Evolutionary conservation across 2,888 invertebrate genomes (phyloP).

Genomic region (Phortica okadai): DNA sequence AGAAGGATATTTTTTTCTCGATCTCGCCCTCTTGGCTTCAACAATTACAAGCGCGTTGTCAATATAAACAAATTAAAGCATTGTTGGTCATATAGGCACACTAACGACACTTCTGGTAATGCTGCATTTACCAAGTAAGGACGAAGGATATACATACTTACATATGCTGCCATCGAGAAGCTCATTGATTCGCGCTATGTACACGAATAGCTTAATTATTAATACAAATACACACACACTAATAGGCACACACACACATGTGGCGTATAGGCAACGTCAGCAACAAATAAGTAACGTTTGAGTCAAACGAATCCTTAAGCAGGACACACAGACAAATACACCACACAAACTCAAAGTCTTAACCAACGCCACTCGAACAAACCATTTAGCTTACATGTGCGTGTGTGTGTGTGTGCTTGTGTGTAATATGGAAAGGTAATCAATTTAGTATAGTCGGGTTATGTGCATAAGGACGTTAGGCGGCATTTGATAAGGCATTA

Average conservation of each 20-base stretch:
- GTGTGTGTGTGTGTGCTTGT: neutral
- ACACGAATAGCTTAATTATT: slow-evolving; percentile 48
- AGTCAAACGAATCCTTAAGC: neutral
- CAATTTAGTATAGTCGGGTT: too few species aligned
- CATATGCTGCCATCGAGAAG: slow-evolving; percentile 16
- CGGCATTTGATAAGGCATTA: too few species aligned
- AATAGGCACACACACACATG: slow-evolving; percentile 12
- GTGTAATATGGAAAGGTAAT: too few species aligned
- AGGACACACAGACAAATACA: neutral
- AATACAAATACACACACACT: slow-evolving; percentile 26
- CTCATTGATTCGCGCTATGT: slow-evolving; percentile 29
- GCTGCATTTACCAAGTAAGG: neutral
- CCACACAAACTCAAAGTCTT: neutral
- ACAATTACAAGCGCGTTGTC: too few species aligned
- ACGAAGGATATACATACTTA: slow-evolving; percentile 39
- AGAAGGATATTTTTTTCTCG: too few species aligned
- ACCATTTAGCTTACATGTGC: neutral
- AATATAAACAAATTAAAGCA: slow-evolving; percentile 44
- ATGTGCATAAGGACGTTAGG: too few species aligned
- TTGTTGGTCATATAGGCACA: slow-evolving; percentile 41
- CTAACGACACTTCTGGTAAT: slow-evolving; percentile 43
- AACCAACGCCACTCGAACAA: neutral
- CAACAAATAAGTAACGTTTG: neutral
- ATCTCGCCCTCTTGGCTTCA: too few species aligned
- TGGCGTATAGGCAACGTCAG: slow-evolving; percentile 43